phyloP scores from a whole-genome alignment of 2,113 vertebrate species.

The Rhabdomys dilectus region DNA sequence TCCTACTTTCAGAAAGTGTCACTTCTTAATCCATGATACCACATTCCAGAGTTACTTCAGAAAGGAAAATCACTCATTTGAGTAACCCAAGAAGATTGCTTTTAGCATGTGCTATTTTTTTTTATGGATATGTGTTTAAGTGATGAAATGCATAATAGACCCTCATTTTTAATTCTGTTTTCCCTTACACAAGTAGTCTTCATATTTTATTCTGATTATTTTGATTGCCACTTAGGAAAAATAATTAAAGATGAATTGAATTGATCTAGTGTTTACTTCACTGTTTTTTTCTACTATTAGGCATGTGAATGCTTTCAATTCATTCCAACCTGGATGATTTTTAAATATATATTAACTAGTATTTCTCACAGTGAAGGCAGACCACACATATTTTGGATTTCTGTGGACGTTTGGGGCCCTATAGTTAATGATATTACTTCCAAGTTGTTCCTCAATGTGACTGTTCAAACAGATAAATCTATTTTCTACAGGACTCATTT shows the following conservation, averaged over 20 bases:
- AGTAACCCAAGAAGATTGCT: not conserved
- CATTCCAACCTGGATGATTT: not conserved
- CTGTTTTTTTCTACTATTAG: not conserved
- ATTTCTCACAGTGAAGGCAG: not conserved
- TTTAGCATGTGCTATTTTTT: not conserved
- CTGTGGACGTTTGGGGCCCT: not conserved
- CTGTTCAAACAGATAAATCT: not conserved
- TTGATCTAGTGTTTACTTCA: conserved; percentile 31
- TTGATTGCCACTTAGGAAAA: conserved; percentile 6
- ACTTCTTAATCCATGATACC: not conserved
- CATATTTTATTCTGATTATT: conserved; percentile 22
- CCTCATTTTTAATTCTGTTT: conserved; percentile 48
- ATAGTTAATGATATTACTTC: not conserved
- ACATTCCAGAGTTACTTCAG: not conserved
- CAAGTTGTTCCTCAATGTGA: not conserved
- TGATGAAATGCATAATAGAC: conserved; percentile 8
- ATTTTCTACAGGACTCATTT: conserved; percentile 32
- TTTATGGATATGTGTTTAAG: not conserved
- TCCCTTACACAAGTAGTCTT: not conserved
- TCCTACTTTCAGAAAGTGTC: not conserved
- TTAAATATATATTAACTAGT: not conserved
- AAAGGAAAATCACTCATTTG: not conserved
- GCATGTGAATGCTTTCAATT: not conserved
- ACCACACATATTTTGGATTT: not conserved
- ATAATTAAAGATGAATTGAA: not conserved